Evolutionary conservation across 2,797 vertebrate species (phyloP).

Genomic region (Limosa lapponica): DNA sequence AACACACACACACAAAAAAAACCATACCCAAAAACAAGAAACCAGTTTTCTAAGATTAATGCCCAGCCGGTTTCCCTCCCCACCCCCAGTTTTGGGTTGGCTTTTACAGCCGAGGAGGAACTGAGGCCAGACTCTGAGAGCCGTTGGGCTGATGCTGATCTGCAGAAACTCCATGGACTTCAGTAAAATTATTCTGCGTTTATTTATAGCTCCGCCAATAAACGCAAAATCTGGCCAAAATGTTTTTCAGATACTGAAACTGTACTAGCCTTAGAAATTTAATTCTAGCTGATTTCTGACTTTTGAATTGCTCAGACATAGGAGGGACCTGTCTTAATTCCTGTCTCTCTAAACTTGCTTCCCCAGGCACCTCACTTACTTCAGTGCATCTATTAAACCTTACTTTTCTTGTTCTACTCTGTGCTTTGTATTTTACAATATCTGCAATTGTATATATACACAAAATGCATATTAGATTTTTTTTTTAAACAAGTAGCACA

Average conservation of each 20-base stretch:
- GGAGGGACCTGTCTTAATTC: not conserved
- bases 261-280: not conserved
- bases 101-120: not conserved
- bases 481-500: not conserved
- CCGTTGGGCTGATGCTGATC: not conserved
- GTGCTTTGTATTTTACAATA: not conserved
- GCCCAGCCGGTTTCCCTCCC: not conserved
- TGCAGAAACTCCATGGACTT: not conserved
- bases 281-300: not conserved
- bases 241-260: not conserved
- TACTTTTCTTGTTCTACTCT: not conserved
- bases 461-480: not conserved
- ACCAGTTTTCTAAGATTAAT: not conserved
- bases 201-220: not conserved
- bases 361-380: not conserved
- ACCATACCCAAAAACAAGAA: not conserved
- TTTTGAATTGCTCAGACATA: not conserved
- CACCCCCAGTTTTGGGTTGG: not conserved
- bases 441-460: not conserved
- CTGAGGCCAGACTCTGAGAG: not conserved
- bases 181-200: not conserved
- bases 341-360: not conserved
- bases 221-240: not conserved
- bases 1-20: not conserved
- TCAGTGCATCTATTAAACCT: not conserved